A percentile compares a stretch with the other conserved stretches of the same genome.
These are phyloP conservation scores for Acanthopleura granulata DNA, from an alignment of 2,888 invertebrate genomes.

Conservation along the genomic window DNA sequence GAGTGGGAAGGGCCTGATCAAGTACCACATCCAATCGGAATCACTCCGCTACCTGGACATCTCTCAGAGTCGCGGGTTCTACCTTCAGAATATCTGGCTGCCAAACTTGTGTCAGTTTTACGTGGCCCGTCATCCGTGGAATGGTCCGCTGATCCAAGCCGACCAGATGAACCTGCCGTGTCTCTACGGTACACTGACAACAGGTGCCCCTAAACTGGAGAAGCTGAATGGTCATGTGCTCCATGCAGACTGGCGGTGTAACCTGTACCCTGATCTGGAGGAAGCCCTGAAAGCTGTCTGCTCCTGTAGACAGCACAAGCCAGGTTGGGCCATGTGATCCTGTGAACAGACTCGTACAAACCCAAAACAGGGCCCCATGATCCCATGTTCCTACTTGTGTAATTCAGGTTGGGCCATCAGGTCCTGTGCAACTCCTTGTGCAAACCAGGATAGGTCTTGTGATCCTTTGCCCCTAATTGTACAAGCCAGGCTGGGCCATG, in stretches of 20 bases:
- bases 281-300: conserved; percentile 59
- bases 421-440: too few relatives aligned
- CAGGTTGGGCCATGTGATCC: conserved; percentile 51
- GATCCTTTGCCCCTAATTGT: too few relatives aligned
- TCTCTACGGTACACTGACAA: conserved; percentile 54
- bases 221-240: conserved; percentile 61
- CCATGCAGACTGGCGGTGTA: conserved; percentile 47
- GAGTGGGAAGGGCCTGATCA: conserved; percentile 54
- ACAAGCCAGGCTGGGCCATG: too few relatives aligned
- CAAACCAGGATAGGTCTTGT: too few relatives aligned
- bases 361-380: too few relatives aligned
- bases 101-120: conserved; percentile 56
- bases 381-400: too few relatives aligned
- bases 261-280: conserved; percentile 48
- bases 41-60: conserved; percentile 64
- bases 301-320: conserved; percentile 57
- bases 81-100: conserved; percentile 51
- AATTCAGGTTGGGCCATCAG: too few relatives aligned
- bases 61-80: conserved; percentile 65
- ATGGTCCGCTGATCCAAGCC: conserved; percentile 52
- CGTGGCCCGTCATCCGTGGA: conserved; percentile 61
- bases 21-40: conserved; percentile 51
- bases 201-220: conserved; percentile 56
- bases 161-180: conserved; percentile 58
- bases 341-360: too few relatives aligned